These are phyloP conservation scores for Hermaeophaga mercurialis DNA, from an alignment of 2,888 invertebrate genomes.

Conservation along the genomic window DNA sequence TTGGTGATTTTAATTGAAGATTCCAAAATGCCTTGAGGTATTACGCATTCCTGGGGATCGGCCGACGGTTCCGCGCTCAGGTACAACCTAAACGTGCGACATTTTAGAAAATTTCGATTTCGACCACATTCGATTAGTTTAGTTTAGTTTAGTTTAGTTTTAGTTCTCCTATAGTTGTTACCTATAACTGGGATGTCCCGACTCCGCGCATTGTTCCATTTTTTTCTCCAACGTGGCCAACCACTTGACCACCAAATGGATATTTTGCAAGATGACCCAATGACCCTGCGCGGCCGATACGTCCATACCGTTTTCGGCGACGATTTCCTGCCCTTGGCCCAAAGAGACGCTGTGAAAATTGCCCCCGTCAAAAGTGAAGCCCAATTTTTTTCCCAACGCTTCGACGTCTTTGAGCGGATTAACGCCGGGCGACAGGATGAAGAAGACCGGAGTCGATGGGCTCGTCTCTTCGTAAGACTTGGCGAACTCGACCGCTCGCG, in stretches of 20 bases:
- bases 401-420: slow-evolving; percentile 95
- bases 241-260: slow-evolving; percentile 91
- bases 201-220: slow-evolving; percentile 81
- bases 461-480: slow-evolving; percentile 87
- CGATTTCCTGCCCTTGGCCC: slow-evolving; percentile 92
- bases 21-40: slow-evolving; percentile 86
- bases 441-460: slow-evolving; percentile 86
- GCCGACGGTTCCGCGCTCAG: slow-evolving; percentile 87
- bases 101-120: neutral
- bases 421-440: slow-evolving; percentile 92
- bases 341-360: slow-evolving; percentile 93
- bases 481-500: slow-evolving; percentile 78
- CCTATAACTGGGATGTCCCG: too few species aligned
- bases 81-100: slow-evolving; percentile 65
- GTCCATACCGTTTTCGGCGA: slow-evolving; percentile 87
- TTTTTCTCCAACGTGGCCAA: slow-evolving; percentile 87
- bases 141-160: too few species aligned
- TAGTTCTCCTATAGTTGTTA: too few species aligned
- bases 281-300: slow-evolving; percentile 77
- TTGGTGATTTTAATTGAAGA: slow-evolving; percentile 95
- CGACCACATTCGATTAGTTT: too few species aligned
- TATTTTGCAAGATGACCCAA: slow-evolving; percentile 94
- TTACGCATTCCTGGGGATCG: slow-evolving; percentile 68
- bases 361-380: slow-evolving; percentile 76
- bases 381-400: slow-evolving; percentile 78